Evolutionary conservation across 2,888 invertebrate species (phyloP).

Genomic region (Melanchra persicariae): DNA sequence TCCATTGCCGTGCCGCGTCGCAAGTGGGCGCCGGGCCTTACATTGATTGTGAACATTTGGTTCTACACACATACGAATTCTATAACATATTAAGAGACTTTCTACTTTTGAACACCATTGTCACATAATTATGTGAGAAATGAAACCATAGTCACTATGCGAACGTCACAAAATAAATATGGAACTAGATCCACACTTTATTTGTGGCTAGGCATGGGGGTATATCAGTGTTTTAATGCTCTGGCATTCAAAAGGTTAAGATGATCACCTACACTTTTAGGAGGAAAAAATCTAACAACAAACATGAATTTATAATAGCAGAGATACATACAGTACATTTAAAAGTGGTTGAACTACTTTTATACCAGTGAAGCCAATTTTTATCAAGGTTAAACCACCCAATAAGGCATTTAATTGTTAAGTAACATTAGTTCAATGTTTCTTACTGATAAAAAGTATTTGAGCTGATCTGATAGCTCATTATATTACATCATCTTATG

Average conservation of each 20-base stretch:
- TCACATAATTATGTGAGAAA: too few species aligned
- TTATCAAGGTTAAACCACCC: conserved; percentile 40
- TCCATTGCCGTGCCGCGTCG: too few species aligned
- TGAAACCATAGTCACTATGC: too few species aligned
- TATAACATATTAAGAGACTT: not conserved
- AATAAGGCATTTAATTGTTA: conserved; percentile 29
- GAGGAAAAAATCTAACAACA: not conserved
- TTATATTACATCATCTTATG: not conserved
- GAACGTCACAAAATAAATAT: too few species aligned
- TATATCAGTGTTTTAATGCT: too few species aligned
- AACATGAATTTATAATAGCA: not conserved
- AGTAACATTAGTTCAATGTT: conserved; percentile 29
- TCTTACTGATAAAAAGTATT: conserved; percentile 33
- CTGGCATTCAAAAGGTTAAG: too few species aligned
- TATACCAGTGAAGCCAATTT: conserved; percentile 29
- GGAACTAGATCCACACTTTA: too few species aligned
- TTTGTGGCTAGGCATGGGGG: too few species aligned
- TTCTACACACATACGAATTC: not conserved
- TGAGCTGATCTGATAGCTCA: conserved; percentile 12
- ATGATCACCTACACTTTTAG: not conserved
- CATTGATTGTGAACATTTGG: not conserved
- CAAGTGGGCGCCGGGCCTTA: too few species aligned
- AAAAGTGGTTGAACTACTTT: conserved; percentile 4
- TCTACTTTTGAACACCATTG: not conserved
- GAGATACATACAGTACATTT: not conserved